These are phyloP conservation scores for Sarcophaga peregrina DNA, from an alignment of 1,140 invertebrate genomes.

Conservation along the genomic window DNA sequence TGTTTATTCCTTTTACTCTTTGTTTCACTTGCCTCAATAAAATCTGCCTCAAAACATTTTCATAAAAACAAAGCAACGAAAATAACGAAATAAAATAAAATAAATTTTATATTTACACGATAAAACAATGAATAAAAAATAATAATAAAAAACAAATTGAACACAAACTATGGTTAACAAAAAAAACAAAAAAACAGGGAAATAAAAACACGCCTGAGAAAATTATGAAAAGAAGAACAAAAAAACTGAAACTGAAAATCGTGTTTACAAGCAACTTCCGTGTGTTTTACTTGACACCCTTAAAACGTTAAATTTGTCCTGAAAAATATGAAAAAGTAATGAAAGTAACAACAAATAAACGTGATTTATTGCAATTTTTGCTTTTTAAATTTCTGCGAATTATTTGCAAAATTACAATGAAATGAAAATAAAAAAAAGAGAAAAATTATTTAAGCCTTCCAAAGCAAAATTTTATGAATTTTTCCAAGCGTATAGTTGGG, in stretches of 20 bases:
- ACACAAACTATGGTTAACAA: not conserved
- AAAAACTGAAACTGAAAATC: not conserved
- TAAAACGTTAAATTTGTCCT: not conserved
- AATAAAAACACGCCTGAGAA: too few relatives aligned
- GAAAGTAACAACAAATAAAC: not conserved
- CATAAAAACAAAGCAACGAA: not conserved
- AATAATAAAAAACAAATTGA: not conserved
- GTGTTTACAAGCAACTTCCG: slow-evolving; percentile 24
- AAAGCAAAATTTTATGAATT: too few relatives aligned
- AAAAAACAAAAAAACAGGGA: not conserved
- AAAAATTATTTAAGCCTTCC: too few relatives aligned
- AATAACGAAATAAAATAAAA: slow-evolving; percentile 24
- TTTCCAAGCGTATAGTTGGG: too few relatives aligned
- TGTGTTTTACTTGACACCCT: slow-evolving; percentile 8
- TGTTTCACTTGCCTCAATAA: not conserved
- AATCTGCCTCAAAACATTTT: not conserved
- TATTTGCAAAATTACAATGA: too few relatives aligned
- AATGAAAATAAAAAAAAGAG: too few relatives aligned
- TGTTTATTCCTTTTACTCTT: not conserved
- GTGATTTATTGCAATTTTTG: not conserved
- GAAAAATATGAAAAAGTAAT: not conserved
- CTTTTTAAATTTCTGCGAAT: too few relatives aligned
- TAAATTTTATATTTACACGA: slow-evolving; percentile 34
- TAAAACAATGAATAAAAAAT: slow-evolving; percentile 20
- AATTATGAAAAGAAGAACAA: not conserved